Evolutionary conservation across 2,888 invertebrate species (phyloP).

Genomic region (Molanna angustata): DNA sequence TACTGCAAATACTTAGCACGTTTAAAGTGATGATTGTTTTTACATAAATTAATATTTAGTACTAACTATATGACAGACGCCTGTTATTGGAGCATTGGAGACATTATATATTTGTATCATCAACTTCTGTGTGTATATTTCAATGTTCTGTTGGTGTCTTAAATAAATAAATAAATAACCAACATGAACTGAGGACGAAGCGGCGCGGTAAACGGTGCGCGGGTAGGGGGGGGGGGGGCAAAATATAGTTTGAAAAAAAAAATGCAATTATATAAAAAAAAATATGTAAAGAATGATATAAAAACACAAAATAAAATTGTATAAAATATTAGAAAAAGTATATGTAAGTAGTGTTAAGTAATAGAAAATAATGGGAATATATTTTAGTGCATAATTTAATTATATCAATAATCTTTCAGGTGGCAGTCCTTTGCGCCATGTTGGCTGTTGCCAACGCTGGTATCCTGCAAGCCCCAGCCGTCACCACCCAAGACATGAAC

Average conservation of each 20-base stretch:
- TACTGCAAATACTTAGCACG: neutral
- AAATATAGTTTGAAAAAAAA: neutral
- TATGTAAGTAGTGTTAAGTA: no score
- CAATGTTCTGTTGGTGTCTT: no score
- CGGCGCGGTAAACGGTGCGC: no score
- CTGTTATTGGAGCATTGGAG: no score
- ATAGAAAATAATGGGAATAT: no score
- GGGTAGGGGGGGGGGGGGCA: neutral
- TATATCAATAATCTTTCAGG: slow-evolving; percentile 14
- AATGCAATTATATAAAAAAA: neutral
- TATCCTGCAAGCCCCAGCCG: slow-evolving; percentile 45
- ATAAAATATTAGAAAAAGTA: no score
- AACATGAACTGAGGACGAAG: no score
- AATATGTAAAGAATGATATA: neutral
- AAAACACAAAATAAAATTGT: no score
- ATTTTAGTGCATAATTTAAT: neutral
- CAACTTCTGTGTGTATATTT: neutral
- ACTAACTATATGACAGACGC: no score
- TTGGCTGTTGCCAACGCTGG: slow-evolving; percentile 36
- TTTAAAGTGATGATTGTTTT: no score
- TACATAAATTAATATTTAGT: no score
- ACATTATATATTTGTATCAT: neutral
- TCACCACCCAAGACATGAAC: slow-evolving; percentile 60
- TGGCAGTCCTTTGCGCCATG: slow-evolving; percentile 26
- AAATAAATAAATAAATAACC: no score